A percentile compares a stretch with the other conserved stretches of the same genome.
Evolutionary conservation across 2,888 invertebrate genomes (phyloP).

Genomic region (Candidula unifasciata): DNA sequence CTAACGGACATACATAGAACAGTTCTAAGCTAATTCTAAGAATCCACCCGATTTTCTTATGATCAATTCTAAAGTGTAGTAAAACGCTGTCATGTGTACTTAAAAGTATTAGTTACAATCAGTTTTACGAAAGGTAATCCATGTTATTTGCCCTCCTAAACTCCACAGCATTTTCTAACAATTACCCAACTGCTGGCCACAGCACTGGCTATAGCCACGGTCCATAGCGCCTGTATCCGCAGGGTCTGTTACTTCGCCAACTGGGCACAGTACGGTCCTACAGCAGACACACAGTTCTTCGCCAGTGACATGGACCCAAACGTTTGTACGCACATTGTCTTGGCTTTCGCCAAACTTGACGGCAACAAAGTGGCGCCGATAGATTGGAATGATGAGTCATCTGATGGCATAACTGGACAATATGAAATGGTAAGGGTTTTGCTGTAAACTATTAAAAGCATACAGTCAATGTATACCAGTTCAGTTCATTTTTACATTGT

Average conservation of each 20-base stretch:
- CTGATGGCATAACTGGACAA: conserved; percentile 20
- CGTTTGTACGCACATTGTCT: conserved; percentile 96
- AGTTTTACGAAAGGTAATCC: too few relatives aligned
- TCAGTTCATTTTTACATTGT: background rate
- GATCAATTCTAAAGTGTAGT: too few relatives aligned
- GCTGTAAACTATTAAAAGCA: background rate
- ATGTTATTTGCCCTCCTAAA: too few relatives aligned
- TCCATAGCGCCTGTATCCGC: conserved; percentile 19
- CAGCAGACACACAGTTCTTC: conserved; percentile 87
- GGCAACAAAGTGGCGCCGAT: conserved; percentile 94
- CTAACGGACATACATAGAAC: too few relatives aligned
- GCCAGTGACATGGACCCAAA: conserved; percentile 96
- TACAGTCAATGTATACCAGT: background rate
- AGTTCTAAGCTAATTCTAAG: too few relatives aligned
- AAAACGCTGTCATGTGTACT: too few relatives aligned
- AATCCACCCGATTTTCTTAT: too few relatives aligned
- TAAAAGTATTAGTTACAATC: too few relatives aligned
- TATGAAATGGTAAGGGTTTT: conserved; percentile 31
- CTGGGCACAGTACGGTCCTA: conserved; percentile 47
- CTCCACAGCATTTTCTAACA: background rate
- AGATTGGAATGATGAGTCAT: conserved; percentile 91
- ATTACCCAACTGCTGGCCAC: background rate
- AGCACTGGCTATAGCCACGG: background rate
- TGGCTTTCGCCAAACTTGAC: conserved; percentile 98
- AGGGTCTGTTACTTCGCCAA: conserved; percentile 46